Percentiles rank a stretch among this genome's conserved stretches.
Evolutionary conservation across 2,888 invertebrate genomes (phyloP).

Genomic region (Aphrophora alni): DNA sequence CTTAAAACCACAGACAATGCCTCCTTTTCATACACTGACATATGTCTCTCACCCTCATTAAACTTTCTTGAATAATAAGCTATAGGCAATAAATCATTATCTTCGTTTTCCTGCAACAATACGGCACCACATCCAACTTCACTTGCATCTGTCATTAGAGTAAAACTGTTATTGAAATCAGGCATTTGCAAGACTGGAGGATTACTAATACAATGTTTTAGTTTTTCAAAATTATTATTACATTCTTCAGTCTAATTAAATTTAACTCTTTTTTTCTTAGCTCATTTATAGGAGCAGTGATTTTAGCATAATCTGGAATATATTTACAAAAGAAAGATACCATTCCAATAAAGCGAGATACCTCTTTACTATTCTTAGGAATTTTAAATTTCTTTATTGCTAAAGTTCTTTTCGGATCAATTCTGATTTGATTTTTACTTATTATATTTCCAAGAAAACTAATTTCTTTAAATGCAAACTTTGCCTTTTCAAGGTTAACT

Average conservation of each 20-base stretch:
- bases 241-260: slow-evolving; percentile 16
- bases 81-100: too few species aligned
- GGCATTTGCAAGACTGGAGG: slow-evolving; percentile 16
- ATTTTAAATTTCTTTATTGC: background rate
- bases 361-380: slow-evolving; percentile 9
- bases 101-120: too few species aligned
- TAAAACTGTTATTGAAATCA: slow-evolving; percentile 2
- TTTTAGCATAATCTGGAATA: background rate
- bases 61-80: slow-evolving; percentile 4
- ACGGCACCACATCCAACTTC: too few species aligned
- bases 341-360: slow-evolving; percentile 22
- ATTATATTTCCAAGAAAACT: slow-evolving; percentile 18
- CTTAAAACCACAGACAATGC: slow-evolving; percentile 10
- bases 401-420: slow-evolving; percentile 17
- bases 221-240: background rate
- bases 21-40: slow-evolving; percentile 16
- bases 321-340: background rate
- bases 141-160: background rate
- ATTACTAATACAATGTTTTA: slow-evolving; percentile 8
- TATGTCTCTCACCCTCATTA: background rate
- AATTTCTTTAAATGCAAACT: slow-evolving; percentile 20
- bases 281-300: slow-evolving; percentile 16
- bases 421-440: background rate
- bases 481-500: slow-evolving; percentile 15
- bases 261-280: slow-evolving; percentile 14